Evolutionary conservation across 1,140 invertebrate species (phyloP), one percentile per base, ranked within the genome.

Genomic region (Maniola jurtina): DNA sequence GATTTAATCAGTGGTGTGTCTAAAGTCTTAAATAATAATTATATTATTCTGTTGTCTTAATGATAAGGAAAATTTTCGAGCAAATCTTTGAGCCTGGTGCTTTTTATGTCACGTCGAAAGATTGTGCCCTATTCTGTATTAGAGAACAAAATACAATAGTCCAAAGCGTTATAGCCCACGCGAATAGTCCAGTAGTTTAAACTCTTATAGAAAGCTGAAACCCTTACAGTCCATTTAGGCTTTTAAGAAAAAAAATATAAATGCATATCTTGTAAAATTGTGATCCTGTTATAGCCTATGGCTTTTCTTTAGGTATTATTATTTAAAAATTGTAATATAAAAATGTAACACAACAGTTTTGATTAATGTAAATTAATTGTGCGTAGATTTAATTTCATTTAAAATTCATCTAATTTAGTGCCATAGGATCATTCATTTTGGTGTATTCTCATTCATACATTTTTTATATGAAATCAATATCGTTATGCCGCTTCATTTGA

Each of bases 11-110:
- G 14, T 61, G 45, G 33, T 52, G 48, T 25, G 48, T 52, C 48
- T 52, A 7, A 7, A 52, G 34, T 50, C 14, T 35, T 25, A 11
- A 15, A 25, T 36, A 38, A 61, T 61, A 10, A 25, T 25, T 61
- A 15, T 61, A 59, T 38, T 48, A 61, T 34, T 52, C 48, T 61
- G 60, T 61, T 61, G 60, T 61, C 60, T 60, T 61, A 61, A 52
- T 1, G 35, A 16, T 61, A 61, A 61, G 60, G 48, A 16, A 42
- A 52, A 34, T 52, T 61, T 61, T 61, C 60, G 60, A 61, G 50
- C 60, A 61, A 47, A 61, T 61, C 34, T 61, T 52, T 52, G 14
- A 59, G 47, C 48, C 48, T 61, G 47, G 34, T 35, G 35, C 47
- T 38, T 50, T 61, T 52, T 61, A 15, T 38, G 34, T 56, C 33